Conservation (phyloP, 2,113 vertebrate species). For the Dolichallabes microphthalmus region DNA sequence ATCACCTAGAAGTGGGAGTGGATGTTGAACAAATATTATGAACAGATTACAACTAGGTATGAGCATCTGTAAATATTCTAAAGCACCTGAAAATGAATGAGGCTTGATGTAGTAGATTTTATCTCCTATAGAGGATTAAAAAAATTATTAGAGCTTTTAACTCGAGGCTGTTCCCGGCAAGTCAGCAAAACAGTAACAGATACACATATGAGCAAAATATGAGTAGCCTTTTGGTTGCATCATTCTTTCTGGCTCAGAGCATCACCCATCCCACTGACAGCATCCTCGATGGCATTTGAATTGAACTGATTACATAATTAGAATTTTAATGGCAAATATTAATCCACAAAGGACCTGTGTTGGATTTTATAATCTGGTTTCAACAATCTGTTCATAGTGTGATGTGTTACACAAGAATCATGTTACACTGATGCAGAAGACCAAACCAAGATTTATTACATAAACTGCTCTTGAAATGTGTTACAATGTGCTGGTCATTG, state of each 20-base stretch:
- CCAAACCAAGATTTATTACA: not conserved
- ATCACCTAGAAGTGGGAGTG: conserved; percentile 13
- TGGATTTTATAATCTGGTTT: conserved; percentile 64
- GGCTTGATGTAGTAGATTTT: not conserved
- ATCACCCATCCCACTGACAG: conserved; percentile 19
- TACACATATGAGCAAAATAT: conserved; percentile 39
- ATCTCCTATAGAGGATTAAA: not conserved
- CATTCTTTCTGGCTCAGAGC: conserved; percentile 33
- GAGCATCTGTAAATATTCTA: not conserved
- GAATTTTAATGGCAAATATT: conserved; percentile 71
- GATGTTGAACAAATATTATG: not conserved
- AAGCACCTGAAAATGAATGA: not conserved
- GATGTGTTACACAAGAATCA: conserved; percentile 55
- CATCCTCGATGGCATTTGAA: conserved; percentile 57
- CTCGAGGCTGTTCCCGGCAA: conserved; percentile 12
- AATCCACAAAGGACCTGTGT: conserved; percentile 69
- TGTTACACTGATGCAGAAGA: not conserved
- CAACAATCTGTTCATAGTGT: conserved; percentile 45
- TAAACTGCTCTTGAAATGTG: not conserved
- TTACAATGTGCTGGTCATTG: conserved; percentile 2
- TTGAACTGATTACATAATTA: conserved; percentile 75
- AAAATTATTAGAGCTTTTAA: not conserved
- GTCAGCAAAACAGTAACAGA: conserved; percentile 1
- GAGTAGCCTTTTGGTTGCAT: conserved; percentile 48
- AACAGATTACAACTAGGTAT: conserved; percentile 6